These are phyloP conservation scores for Gonocerus acuteangulatus DNA, from an alignment of 2,888 invertebrate species.

Conservation along the genomic window DNA sequence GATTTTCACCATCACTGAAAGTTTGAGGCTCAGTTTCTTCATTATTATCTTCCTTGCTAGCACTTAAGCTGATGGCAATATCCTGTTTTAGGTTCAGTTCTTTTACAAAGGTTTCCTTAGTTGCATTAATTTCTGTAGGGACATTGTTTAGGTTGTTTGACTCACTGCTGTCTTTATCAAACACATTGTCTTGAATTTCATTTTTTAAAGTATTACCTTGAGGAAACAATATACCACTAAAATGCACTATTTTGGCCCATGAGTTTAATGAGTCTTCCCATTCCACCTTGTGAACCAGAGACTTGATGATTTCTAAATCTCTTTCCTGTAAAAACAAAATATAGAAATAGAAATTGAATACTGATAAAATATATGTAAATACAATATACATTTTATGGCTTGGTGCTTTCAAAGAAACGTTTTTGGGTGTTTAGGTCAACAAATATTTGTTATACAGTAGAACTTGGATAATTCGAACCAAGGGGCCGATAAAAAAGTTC, in stretches of 20 bases:
- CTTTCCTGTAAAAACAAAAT: constrained; percentile 25
- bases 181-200: constrained; percentile 38
- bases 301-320: constrained; percentile 27
- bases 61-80: too few species aligned
- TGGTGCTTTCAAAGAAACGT: too few species aligned
- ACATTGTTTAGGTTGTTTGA: neutral
- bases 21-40: neutral
- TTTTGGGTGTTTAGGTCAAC: too few species aligned
- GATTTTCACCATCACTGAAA: too few species aligned
- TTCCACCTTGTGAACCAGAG: constrained; percentile 27
- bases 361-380: too few species aligned
- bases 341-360: too few species aligned
- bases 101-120: neutral
- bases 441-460: too few species aligned
- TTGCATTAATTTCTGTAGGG: neutral
- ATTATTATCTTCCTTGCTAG: neutral
- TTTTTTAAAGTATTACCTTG: constrained; percentile 39
- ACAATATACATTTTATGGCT: too few species aligned
- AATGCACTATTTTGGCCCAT: constrained; percentile 27
- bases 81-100: too few species aligned
- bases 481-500: too few species aligned
- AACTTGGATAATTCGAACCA: too few species aligned
- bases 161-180: neutral
- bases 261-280: constrained; percentile 22
- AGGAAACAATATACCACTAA: constrained; percentile 30